These are phyloP conservation scores for Cuculus canorus DNA, from an alignment of 2,797 vertebrate species.

Conservation along the genomic window DNA sequence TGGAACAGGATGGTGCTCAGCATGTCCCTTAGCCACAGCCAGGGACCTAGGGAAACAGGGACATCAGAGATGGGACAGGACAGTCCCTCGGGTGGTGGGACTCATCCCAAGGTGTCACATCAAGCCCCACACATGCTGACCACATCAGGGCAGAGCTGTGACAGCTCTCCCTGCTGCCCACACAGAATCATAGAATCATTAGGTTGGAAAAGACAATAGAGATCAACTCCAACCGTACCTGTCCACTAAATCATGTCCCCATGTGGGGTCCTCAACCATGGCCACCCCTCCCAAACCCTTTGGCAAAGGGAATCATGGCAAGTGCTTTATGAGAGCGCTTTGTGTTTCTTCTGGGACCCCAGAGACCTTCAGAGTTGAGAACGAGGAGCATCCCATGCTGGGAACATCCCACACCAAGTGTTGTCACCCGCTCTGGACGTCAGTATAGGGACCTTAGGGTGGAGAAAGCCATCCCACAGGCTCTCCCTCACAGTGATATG, in stretches of 20 bases:
- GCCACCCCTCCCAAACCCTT: not conserved
- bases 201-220: no score
- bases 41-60: not conserved
- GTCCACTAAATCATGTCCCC: no score
- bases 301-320: fast-evolving
- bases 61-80: fast-evolving
- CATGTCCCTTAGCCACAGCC: not conserved
- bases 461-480: not conserved
- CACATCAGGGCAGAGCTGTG: not conserved
- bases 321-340: fast-evolving
- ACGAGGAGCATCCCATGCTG: not conserved
- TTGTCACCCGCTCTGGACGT: not conserved
- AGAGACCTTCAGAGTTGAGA: not conserved
- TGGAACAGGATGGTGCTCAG: not conserved
- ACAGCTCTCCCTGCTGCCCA: fast-evolving
- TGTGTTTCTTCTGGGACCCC: not conserved
- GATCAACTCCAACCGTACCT: no score
- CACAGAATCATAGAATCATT: no score
- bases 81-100: not conserved
- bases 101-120: not conserved
- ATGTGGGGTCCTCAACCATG: fast-evolving
- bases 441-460: not conserved
- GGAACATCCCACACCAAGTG: not conserved
- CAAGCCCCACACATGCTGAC: not conserved
- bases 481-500: not conserved